These are phyloP conservation scores for Synergus umbraculus DNA, from an alignment of 2,888 invertebrate species.

Conservation along the genomic window DNA sequence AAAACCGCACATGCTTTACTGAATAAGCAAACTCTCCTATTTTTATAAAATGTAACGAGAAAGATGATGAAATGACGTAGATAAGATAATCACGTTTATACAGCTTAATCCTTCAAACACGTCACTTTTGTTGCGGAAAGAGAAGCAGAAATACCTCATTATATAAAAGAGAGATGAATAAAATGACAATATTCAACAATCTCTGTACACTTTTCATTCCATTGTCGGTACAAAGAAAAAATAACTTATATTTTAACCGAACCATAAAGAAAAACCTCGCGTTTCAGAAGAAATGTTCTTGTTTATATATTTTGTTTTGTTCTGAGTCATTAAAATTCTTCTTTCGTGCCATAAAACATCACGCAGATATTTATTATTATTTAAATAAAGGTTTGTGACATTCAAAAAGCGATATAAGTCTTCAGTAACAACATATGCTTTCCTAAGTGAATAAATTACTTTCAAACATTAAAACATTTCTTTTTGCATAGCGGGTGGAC, in stretches of 20 bases:
- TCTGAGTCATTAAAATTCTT: constrained; percentile 27
- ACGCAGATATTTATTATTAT: not conserved
- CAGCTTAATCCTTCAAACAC: not conserved
- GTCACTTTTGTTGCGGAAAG: constrained; percentile 5
- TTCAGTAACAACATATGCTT: not conserved
- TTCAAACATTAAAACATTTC: too few species aligned
- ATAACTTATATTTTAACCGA: constrained; percentile 20
- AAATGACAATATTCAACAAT: constrained; percentile 29
- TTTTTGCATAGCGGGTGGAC: too few species aligned
- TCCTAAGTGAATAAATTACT: not conserved
- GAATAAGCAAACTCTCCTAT: not conserved
- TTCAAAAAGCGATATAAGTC: not conserved
- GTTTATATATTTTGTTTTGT: not conserved
- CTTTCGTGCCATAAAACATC: not conserved
- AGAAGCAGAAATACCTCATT: constrained; percentile 23
- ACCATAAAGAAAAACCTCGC: constrained; percentile 11
- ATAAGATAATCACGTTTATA: not conserved
- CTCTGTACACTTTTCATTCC: constrained; percentile 3
- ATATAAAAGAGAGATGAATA: not conserved
- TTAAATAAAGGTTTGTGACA: too few species aligned
- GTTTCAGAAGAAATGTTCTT: constrained; percentile 24
- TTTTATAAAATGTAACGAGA: not conserved
- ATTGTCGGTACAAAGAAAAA: constrained; percentile 14
- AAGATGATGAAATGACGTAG: not conserved
- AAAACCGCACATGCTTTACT: not conserved